These are phyloP conservation scores for Oplegnathus fasciatus DNA, from an alignment of 2,113 vertebrate genomes.

Conservation along the genomic window DNA sequence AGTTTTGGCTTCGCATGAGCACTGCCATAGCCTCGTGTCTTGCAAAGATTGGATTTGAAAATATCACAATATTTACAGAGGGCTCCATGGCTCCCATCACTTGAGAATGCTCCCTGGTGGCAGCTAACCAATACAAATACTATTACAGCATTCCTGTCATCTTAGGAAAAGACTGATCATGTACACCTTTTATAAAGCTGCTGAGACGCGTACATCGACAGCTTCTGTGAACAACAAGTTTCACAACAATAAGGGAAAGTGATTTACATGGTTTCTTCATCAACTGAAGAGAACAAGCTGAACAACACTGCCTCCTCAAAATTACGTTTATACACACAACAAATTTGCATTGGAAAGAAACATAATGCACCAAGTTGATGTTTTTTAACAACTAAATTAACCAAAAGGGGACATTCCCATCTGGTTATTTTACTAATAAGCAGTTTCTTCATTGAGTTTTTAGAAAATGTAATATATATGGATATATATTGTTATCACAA, in stretches of 20 bases:
- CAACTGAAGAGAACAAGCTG: not conserved
- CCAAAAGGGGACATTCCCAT: not conserved
- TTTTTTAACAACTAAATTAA: not conserved
- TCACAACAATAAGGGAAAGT: not conserved
- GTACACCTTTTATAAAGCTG: not conserved
- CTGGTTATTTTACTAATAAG: not conserved
- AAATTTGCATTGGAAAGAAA: too few species aligned
- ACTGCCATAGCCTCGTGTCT: not conserved
- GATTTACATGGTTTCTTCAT: not conserved
- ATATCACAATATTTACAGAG: constrained; percentile 27
- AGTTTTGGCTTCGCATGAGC: constrained; percentile 30
- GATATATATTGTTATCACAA: too few species aligned
- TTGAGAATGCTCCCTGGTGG: not conserved
- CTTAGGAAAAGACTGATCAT: not conserved
- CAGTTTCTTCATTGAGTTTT: not conserved
- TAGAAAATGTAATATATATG: too few species aligned
- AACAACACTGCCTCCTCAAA: not conserved
- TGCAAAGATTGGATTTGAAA: constrained; percentile 5
- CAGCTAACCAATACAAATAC: constrained; percentile 1
- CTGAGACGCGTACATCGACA: not conserved
- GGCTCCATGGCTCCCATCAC: constrained; percentile 1
- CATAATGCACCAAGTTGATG: not conserved
- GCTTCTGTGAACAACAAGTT: not conserved
- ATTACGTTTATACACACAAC: too few species aligned
- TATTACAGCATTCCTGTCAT: not conserved